Evolutionary conservation across 2,113 vertebrate species (phyloP).

Genomic region (Myrmecophaga tridactyla): DNA sequence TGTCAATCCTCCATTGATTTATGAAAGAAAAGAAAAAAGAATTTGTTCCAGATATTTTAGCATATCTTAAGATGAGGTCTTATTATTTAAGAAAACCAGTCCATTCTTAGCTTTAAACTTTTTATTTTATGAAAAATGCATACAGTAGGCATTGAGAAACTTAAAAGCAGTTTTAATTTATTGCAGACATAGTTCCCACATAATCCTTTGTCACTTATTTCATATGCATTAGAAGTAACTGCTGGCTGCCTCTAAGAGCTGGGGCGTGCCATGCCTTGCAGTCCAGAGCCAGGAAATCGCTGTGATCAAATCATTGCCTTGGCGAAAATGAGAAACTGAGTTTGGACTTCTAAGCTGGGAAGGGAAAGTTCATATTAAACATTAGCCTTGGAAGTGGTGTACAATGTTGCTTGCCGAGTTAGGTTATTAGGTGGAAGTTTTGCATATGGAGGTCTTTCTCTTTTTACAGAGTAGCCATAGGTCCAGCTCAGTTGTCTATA

Average conservation of each 20-base stretch:
- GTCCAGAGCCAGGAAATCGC: no score
- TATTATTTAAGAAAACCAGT: background rate
- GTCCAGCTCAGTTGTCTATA: background rate
- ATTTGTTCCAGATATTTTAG: background rate
- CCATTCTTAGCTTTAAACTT: background rate
- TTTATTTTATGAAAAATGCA: constrained; percentile 49
- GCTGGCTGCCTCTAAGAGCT: constrained; percentile 32
- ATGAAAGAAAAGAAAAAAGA: background rate
- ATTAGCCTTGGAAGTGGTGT: background rate
- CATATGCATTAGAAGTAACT: constrained; percentile 40
- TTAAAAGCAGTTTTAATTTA: constrained; percentile 48
- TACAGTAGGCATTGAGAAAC: background rate
- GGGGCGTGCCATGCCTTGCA: no score
- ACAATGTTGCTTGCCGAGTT: background rate
- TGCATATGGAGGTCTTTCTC: background rate
- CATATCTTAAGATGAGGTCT: background rate
- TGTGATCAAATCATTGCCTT: background rate
- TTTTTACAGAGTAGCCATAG: background rate
- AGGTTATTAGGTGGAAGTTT: background rate
- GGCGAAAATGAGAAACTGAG: background rate
- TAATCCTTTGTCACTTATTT: constrained; percentile 64
- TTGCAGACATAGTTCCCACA: constrained; percentile 57
- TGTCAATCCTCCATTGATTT: background rate
- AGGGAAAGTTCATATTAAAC: constrained; percentile 25
- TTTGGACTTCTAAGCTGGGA: background rate